Percentiles rank a stretch among this genome's conserved stretches.
Conservation (phyloP, 2,797 vertebrate species). For the Lophotriccus pileatus region DNA sequence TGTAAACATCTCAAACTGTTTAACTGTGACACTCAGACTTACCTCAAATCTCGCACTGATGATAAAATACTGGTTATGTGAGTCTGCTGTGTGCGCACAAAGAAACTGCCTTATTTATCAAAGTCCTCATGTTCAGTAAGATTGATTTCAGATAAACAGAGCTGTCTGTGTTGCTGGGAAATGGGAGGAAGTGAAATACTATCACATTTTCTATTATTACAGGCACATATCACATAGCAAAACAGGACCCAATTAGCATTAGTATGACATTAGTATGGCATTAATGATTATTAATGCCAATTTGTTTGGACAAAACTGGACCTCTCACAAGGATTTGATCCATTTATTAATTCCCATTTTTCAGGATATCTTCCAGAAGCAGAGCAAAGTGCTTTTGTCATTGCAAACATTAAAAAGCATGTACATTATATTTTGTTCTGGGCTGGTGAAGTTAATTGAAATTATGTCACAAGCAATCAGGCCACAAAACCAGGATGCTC, state of each 20-base stretch:
- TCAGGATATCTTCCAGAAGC: neutral
- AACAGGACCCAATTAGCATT: neutral
- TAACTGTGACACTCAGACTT: neutral
- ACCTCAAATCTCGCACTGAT: neutral
- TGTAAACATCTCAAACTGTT: neutral
- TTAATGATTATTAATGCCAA: neutral
- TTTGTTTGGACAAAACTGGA: neutral
- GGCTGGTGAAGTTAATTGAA: neutral
- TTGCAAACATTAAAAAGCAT: neutral
- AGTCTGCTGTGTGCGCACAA: rapidly evolving
- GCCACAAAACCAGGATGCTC: neutral
- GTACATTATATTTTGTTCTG: neutral
- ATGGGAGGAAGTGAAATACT: neutral
- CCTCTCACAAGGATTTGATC: neutral
- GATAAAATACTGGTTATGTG: neutral
- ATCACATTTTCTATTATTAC: neutral
- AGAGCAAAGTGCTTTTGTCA: neutral
- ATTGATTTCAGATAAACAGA: neutral
- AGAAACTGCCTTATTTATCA: neutral
- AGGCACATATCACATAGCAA: neutral
- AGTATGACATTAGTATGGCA: neutral
- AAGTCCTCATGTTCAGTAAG: neutral
- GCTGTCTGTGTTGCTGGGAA: neutral
- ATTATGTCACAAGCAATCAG: neutral
- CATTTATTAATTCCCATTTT: neutral